Evolutionary conservation across 2,797 vertebrate species (phyloP).

Genomic region (Sarcophilus harrisii): DNA sequence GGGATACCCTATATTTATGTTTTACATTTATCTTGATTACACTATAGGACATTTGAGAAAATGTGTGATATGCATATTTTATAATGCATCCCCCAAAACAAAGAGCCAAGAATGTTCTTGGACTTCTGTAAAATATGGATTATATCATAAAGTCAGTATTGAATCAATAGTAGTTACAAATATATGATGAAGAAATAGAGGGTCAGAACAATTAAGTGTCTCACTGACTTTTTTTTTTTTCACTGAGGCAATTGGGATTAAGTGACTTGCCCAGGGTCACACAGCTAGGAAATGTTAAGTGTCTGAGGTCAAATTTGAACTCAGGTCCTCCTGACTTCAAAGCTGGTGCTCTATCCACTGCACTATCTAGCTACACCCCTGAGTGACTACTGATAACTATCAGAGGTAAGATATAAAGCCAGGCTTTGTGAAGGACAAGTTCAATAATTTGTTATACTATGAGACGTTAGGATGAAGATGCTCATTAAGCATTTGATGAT

Average conservation of each 20-base stretch:
- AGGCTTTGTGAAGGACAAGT: background rate
- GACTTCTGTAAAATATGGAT: background rate
- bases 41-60: background rate
- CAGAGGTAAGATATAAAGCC: background rate
- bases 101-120: background rate
- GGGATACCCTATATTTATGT: background rate
- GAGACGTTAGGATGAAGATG: background rate
- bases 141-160: background rate
- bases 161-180: background rate
- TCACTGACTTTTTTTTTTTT: background rate
- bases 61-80: background rate
- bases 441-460: background rate
- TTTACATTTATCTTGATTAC: background rate
- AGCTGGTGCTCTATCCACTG: no score
- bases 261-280: no score
- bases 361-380: no score
- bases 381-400: background rate
- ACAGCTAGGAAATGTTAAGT: no score
- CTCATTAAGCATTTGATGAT: background rate
- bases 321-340: no score
- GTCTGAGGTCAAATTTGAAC: no score
- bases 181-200: background rate
- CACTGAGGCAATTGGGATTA: no score
- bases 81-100: background rate
- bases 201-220: background rate